A percentile compares a stretch with the other conserved stretches of the same genome.
These are phyloP conservation scores for Mus spicilegus DNA, from an alignment of 2,113 vertebrate species.

Conservation along the genomic window DNA sequence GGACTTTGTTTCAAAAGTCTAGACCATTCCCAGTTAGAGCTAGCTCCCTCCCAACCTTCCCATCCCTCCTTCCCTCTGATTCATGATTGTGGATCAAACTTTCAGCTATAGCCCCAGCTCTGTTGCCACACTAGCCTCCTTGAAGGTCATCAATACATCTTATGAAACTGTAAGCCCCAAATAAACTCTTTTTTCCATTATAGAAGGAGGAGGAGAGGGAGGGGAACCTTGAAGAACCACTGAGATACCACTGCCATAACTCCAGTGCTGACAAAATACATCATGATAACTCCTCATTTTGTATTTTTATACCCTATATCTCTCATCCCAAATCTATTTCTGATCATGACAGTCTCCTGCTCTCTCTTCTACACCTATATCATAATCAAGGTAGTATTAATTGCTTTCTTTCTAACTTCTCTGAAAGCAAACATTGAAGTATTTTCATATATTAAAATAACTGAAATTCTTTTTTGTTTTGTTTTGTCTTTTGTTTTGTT, in stretches of 20 bases:
- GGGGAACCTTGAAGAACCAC: neutral
- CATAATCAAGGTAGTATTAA: neutral
- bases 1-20: neutral
- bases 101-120: neutral
- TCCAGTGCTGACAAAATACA: neutral
- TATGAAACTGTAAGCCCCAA: neutral
- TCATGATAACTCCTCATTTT: neutral
- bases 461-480: no score
- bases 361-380: neutral
- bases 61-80: neutral
- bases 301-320: neutral
- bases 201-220: neutral
- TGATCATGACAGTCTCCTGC: neutral
- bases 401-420: neutral
- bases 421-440: neutral
- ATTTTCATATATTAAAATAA: neutral
- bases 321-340: neutral
- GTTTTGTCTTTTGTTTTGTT: no score
- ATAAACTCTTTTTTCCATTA: neutral
- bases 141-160: neutral
- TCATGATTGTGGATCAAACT: neutral
- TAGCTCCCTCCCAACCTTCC: neutral
- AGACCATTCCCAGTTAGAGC: neutral
- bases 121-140: neutral
- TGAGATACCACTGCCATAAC: neutral